Evolutionary conservation across 1,140 invertebrate genomes (phyloP), one percentile per base, ranked within the genome.

Genomic region (Hycleus cichorii): DNA sequence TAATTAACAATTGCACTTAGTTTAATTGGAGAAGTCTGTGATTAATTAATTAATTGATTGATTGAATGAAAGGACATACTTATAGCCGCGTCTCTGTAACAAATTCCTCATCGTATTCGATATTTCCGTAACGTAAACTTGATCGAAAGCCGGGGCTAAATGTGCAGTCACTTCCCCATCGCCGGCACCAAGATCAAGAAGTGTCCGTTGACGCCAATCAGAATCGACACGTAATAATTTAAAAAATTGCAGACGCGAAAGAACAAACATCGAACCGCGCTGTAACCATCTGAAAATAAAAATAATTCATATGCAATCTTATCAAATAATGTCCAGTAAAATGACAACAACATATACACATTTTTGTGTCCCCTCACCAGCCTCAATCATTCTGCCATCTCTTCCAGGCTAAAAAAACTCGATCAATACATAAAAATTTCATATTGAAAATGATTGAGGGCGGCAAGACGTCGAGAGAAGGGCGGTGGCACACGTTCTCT

Each of bases 201-300:
- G 63, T 6, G 78, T 68, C 54, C 78, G 72, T 75, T 81, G 70
- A 71, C 68, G 76, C 70, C 71, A 71, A 50, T 66, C 58, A 39
- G 66, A 70, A 54, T 58, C 49, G 45, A 54, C 58, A 44, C 60
- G 53, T 4, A 75, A 62, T 49, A 95, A 76, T 54, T 76, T 71
- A 60, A 80, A 75, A 58, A 93, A 86, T 69, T 95, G 92, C 18
- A 80, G 72, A 27, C 78, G 74, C 0, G 92, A 95, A 62, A 93
- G 84, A 2, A 97, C 89, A 76, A 95, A 95, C 93, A 96, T 96
- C 0, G 91, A 93, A 10, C 93, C 93, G 43, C 93, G 79, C 11
- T 86, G 82, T 6, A 95, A 76, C 69, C 91, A 83, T 58, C 91
- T 93, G 81, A 46, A 75, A 78, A 49, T 58, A 42, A 42, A 10